Evolutionary conservation across 2,888 invertebrate species (phyloP), one percentile per base, ranked within the genome.

Genomic region (Disparrhopalites patrizii): DNA sequence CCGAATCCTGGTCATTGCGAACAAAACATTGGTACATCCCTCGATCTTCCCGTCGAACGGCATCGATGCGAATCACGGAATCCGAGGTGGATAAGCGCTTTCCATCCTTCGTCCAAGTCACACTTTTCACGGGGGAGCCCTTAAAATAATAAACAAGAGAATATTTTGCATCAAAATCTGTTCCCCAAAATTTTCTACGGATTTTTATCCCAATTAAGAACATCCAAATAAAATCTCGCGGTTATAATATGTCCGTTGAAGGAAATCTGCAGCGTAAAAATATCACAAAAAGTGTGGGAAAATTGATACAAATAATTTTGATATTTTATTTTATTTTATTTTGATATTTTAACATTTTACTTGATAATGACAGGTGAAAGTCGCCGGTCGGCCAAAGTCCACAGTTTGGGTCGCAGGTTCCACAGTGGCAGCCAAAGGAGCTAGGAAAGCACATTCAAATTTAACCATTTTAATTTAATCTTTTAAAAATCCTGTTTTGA

Each of bases 11-110:
- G 28, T 68, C 68, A 78, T 94, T 94, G 64, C 92, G 84, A 58
- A 93, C 90, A 78, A 95, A 93, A 79, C 96, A 96, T 78, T 96
- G 96, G 79, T 95, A 96, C 94, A 95, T 95, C 77, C 96, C 96
- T 78, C 92, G 92, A 80, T 95, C 95, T 80, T 93, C 92, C 77
- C 94, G 91, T 80, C 91, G 89, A 0, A 96, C 93, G 1, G 91
- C 88, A 77, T 91, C 91, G 76, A 96, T 93, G 72, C 90, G 85
- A 51, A 95, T 81, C 64, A 89, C 85, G 4, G 89, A 72, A 76
- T 93, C 92, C 75, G 87, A 87, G 76, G 91, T 89, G 67, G 88
- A 88, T 77, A 96, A 84, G 65, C 87, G 86, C 80, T 89, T 89
- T 73, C 95, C 93, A 79, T 96, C 93, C 80, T 95, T 94, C 70